Base-by-base conservation (phyloP, 2,113 vertebrate genomes). In the Thamnophis sirtalis region DNA sequence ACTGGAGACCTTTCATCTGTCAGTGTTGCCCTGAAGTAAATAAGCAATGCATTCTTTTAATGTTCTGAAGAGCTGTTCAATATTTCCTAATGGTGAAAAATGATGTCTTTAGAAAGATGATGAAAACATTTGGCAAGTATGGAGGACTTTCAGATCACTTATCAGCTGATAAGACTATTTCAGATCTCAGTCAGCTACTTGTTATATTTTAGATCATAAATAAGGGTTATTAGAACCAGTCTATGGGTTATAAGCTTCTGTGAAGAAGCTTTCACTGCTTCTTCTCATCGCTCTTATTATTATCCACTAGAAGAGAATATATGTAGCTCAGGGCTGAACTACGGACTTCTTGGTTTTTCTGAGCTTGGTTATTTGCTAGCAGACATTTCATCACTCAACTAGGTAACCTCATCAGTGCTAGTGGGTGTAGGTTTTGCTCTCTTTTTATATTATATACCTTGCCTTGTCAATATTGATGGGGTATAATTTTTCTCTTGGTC, bases 181-280 rank as follows among this genome's bases (percentile, higher is more conserved):
- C 95, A 95, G 89, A 95, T 94, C 89, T 95, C 93, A 94, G 48
- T 92, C 95, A 95, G 90, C 68, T 94, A 94, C 95, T 93, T 96
- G 93, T 95, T 96, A 95, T 94, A 96, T 94, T 88, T 60, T 10
- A 94, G 94, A 95, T 92, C 0, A 94, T 93, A 89, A 94, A 94
- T 94, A 95, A 91, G 63, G 86, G 94, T 94, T 95, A 96, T 86
- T 90, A 93, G 68, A 55, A 58, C 13, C 87, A 95, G 95, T 91
- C 90, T 95, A 5, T 86, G 95, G 94, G 90, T 95, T 93, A 93
- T 95, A 5, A 55, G 17, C 54, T 19, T 55, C 54, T 4, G 3
- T 55, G 54, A 55, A 55, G 53, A 55, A 55, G 54, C 95, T 95
- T 96, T 96, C 94, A 88, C 73, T 93, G 88, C 63, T 96, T 93